Evolutionary conservation across 2,113 vertebrate species (phyloP), one percentile per base, ranked within the genome.

Genomic region (Sylvia atricapilla): DNA sequence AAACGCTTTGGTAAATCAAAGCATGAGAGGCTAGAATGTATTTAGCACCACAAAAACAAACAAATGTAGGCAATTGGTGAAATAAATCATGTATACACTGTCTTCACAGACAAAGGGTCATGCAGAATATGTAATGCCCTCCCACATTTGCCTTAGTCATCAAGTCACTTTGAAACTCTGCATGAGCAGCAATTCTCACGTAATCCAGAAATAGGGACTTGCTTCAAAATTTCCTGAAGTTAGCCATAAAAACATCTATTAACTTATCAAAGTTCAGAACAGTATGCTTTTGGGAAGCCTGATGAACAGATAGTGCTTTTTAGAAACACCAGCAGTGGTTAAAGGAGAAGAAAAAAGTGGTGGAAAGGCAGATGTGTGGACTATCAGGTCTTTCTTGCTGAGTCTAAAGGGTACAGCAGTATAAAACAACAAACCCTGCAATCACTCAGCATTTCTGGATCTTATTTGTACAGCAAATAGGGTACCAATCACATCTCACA

Each of bases 1-100:
- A 81, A 89, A 91, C 46, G 53, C 80, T 91, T 89, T 87, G 58
- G 73, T 76, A 89, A 90, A 73, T 72, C 80, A 91, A 84, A 93
- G 73, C 63, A 47, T 21, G 27, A 66, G 68, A 89, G 12, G 25
- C 47, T 79, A 52, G 69, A 66, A 73, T 79, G 75, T 79, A 87
- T 75, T 82, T 82, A 78, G 85, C 55, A 88, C 18, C 66, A 78
- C 30, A 41, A 47, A 70, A 80, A 24, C 17, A 78, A 82, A 82
- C 14, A 82, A 63, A 78, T 10, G 33, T 31, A 84, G 28, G 6
- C 46, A 59, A 41, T 35, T 49, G 35, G 22, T 82, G 55, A 59
- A 72, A 75, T 63, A 75, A 84, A 87, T 87, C 59, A 77, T 47
- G 53, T 33, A 49, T 49, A 69, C 43, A 70, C 18, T 22, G 15